Evolutionary conservation across 2,113 vertebrate genomes (phyloP).

Genomic region (Sebastes fasciatus): DNA sequence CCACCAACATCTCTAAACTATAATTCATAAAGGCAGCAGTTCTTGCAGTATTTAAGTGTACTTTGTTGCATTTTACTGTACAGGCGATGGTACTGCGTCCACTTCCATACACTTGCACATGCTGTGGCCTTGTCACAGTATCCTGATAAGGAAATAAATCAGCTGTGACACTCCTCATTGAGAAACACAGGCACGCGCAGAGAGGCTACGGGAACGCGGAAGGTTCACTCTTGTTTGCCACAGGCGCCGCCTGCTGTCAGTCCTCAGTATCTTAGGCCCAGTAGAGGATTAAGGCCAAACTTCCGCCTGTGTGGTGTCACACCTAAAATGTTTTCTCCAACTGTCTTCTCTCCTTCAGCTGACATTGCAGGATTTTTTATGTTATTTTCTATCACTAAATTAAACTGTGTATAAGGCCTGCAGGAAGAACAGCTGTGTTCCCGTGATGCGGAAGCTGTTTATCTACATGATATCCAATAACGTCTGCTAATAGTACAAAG

Average conservation of each 20-base stretch:
- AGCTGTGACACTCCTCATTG: not conserved
- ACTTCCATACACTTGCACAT: too few species aligned
- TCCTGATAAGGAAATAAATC: not conserved
- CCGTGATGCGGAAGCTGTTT: not conserved
- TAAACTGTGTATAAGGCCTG: not conserved
- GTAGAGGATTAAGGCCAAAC: not conserved
- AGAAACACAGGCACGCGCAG: conserved; percentile 8
- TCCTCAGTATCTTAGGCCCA: not conserved
- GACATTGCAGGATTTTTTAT: not conserved
- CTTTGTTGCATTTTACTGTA: not conserved
- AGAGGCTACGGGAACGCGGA: not conserved
- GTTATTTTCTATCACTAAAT: not conserved
- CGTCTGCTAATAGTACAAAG: not conserved
- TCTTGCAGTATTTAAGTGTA: not conserved
- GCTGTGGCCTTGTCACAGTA: not conserved
- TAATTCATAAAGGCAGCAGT: not conserved
- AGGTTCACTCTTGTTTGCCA: not conserved
- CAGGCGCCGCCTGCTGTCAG: conserved; percentile 42
- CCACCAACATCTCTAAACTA: not conserved
- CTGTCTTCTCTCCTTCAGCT: not conserved
- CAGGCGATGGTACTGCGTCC: not conserved
- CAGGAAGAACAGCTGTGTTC: not conserved
- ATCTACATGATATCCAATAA: not conserved
- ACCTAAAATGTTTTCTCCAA: fast-evolving
- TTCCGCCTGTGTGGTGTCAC: not conserved